These are phyloP conservation scores for Seriola dumerili DNA, from an alignment of 2,113 vertebrate species.

Conservation along the genomic window DNA sequence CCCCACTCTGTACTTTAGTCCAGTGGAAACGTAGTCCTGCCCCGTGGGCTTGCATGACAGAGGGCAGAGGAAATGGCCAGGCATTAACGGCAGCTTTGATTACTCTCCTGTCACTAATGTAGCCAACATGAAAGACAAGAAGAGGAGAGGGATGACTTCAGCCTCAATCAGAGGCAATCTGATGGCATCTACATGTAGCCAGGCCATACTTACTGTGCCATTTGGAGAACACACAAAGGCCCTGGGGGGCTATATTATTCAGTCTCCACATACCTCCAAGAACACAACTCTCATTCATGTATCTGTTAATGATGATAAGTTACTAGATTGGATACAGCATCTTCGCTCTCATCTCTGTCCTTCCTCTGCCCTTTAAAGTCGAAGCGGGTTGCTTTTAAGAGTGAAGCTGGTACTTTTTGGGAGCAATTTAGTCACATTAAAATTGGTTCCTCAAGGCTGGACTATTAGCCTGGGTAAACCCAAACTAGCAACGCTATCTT, in stretches of 20 bases:
- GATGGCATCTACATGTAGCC: conserved; percentile 61
- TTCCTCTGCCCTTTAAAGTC: conserved; percentile 26
- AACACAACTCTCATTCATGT: background rate
- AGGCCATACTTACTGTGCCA: conserved; percentile 35
- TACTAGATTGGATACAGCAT: conserved; percentile 20
- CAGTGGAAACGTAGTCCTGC: conserved; percentile 52
- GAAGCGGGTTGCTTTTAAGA: background rate
- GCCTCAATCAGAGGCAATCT: conserved; percentile 61
- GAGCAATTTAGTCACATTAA: too few relatives aligned
- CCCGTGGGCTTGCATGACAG: conserved; percentile 68
- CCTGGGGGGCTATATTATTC: conserved; percentile 13
- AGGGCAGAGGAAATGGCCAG: conserved; percentile 76
- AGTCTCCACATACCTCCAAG: conserved; percentile 11
- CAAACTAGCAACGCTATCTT: background rate
- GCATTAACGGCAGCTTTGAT: conserved; percentile 81
- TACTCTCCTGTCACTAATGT: conserved; percentile 82
- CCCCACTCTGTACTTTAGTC: conserved; percentile 30
- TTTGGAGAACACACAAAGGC: conserved; percentile 47
- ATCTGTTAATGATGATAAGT: conserved; percentile 17
- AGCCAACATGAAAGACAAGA: conserved; percentile 79
- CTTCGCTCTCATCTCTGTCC: conserved; percentile 37
- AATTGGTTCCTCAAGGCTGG: background rate
- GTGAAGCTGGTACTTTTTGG: too few relatives aligned
- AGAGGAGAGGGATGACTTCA: conserved; percentile 66
- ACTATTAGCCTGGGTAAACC: background rate